A percentile compares a stretch with the other conserved stretches of the same genome.
These are phyloP conservation scores for Phytoseiulus persimilis DNA, from an alignment of 2,888 invertebrate genomes.

Conservation along the genomic window DNA sequence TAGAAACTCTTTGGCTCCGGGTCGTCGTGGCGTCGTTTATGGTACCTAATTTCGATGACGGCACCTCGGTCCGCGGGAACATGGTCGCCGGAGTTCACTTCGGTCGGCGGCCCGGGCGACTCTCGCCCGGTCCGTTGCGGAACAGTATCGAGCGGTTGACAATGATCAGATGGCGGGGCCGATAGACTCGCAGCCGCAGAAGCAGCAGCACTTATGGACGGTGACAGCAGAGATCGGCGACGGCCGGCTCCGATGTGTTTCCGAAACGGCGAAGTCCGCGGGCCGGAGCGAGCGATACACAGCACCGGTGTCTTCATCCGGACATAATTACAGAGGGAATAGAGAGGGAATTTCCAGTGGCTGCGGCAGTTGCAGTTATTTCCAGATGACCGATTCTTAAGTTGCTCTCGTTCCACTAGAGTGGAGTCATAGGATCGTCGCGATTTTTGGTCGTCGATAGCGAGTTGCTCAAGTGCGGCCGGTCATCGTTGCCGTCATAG, in stretches of 20 bases:
- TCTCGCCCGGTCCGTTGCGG: not conserved
- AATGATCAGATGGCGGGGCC: not conserved
- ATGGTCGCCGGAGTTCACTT: not conserved
- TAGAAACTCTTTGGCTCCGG: not conserved
- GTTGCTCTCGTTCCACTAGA: not conserved
- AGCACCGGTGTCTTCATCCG: not conserved
- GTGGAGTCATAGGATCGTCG: not conserved
- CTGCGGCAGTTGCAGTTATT: not conserved
- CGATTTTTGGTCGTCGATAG: not conserved
- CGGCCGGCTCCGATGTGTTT: not conserved
- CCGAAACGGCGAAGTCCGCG: not conserved
- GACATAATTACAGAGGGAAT: not conserved
- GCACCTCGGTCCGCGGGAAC: not conserved
- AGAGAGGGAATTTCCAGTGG: not conserved
- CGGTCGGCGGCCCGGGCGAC: not conserved
- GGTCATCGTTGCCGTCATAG: not conserved
- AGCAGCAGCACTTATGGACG: not conserved
- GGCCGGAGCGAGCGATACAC: not conserved
- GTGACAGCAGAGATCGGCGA: not conserved
- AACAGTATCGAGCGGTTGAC: not conserved
- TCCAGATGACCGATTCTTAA: conserved; percentile 5
- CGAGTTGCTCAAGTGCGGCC: not conserved
- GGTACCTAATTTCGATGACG: not conserved
- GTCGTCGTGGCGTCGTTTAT: not conserved
- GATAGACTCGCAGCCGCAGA: not conserved